phyloP scores from a whole-genome alignment of 2,888 invertebrate species.

The Callimorpha dominula region DNA sequence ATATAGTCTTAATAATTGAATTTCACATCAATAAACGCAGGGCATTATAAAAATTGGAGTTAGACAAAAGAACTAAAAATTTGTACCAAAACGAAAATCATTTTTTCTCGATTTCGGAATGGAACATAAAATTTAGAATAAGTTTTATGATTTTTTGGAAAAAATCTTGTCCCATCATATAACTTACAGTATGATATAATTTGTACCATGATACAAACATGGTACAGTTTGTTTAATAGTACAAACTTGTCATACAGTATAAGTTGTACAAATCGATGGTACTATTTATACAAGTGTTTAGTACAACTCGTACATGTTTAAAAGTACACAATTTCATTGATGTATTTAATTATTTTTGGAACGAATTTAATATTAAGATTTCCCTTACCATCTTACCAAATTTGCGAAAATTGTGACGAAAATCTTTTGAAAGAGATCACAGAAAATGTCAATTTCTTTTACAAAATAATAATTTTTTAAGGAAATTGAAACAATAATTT shows the following conservation, averaged over 20 bases:
- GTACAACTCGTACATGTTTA: not conserved
- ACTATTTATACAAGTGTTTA: not conserved
- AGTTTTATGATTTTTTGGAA: not conserved
- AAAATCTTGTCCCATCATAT: not conserved
- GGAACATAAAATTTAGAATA: constrained; percentile 11
- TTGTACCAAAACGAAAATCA: constrained; percentile 19
- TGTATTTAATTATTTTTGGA: not conserved
- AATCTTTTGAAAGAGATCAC: not conserved
- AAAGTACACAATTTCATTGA: constrained; percentile 7
- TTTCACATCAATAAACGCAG: not conserved
- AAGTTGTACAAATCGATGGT: not conserved
- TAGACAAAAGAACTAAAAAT: constrained; percentile 36
- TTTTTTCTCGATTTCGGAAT: constrained; percentile 20
- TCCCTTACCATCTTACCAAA: constrained; percentile 7
- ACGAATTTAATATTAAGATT: not conserved
- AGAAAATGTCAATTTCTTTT: too few species aligned
- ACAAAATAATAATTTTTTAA: too few species aligned
- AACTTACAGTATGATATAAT: not conserved
- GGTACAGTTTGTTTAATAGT: not conserved
- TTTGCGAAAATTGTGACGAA: not conserved
- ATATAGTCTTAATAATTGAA: constrained; percentile 3
- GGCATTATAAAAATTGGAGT: not conserved
- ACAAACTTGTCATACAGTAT: too few species aligned
- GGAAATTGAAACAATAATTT: not conserved
- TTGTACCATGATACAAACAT: not conserved